These are phyloP conservation scores for Agrochola lota DNA, from an alignment of 2,888 invertebrate species.

Conservation along the genomic window DNA sequence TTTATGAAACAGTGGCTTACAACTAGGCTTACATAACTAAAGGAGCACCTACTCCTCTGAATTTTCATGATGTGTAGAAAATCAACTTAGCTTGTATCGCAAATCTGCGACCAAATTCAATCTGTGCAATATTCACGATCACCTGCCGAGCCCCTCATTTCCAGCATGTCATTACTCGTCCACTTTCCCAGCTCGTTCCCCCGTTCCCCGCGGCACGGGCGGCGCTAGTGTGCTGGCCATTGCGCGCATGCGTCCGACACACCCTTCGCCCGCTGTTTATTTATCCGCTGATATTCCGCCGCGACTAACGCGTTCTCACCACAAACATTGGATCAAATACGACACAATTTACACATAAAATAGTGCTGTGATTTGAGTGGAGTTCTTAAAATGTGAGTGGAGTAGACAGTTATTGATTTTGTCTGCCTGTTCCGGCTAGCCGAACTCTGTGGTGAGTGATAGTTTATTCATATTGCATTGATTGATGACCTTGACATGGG, in stretches of 20 bases:
- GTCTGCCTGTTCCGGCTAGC: not conserved
- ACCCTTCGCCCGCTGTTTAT: constrained; percentile 57
- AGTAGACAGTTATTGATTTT: not conserved
- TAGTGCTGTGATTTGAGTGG: constrained; percentile 41
- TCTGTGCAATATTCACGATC: not conserved
- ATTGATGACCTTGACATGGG: constrained; percentile 53
- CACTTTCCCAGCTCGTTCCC: constrained; percentile 11
- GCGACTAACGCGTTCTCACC: constrained; percentile 24
- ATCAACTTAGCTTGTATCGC: not conserved
- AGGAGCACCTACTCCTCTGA: not conserved
- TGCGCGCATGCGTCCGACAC: constrained; percentile 55
- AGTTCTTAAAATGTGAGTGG: constrained; percentile 48
- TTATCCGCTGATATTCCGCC: constrained; percentile 46
- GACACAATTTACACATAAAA: constrained; percentile 4
- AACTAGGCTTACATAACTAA: not conserved
- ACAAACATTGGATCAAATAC: constrained; percentile 37
- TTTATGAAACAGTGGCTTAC: no score
- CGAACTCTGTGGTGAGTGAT: constrained; percentile 37
- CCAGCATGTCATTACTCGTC: not conserved
- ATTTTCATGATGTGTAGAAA: not conserved
- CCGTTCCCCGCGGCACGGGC: not conserved
- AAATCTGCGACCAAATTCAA: not conserved
- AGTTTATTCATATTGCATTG: constrained; percentile 8
- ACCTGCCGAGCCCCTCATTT: constrained; percentile 2
- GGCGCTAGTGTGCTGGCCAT: constrained; percentile 19